Conservation (phyloP, 2,113 vertebrate species). For the Tiliqua scincoides region DNA sequence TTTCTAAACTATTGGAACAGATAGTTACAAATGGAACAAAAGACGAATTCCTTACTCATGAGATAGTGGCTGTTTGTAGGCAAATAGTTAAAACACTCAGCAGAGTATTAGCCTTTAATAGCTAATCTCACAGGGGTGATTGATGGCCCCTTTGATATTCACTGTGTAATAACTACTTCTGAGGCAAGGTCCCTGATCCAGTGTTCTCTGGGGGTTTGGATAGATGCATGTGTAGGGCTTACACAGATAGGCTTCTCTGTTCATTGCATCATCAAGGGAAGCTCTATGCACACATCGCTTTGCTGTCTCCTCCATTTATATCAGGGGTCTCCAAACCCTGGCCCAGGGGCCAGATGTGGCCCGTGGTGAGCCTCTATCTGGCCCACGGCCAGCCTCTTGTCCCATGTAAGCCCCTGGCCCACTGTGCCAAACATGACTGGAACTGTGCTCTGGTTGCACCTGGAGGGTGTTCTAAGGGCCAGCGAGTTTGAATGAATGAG, state of each 20-base stretch:
- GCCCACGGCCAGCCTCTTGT: too few species aligned
- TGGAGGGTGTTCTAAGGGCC: too few species aligned
- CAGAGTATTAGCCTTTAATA: constrained; percentile 41
- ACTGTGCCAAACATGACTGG: too few species aligned
- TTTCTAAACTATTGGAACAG: constrained; percentile 34
- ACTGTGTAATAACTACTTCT: constrained; percentile 16
- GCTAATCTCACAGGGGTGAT: constrained; percentile 28
- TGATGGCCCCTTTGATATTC: not conserved
- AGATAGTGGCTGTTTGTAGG: constrained; percentile 48
- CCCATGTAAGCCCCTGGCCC: too few species aligned
- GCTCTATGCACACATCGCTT: not conserved
- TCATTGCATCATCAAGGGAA: not conserved
- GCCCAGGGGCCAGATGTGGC: too few species aligned
- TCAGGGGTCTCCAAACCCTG: too few species aligned
- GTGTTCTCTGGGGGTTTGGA: not conserved
- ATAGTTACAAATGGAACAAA: constrained; percentile 51
- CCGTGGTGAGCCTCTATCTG: too few species aligned
- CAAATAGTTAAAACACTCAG: constrained; percentile 13
- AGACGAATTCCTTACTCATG: constrained; percentile 46
- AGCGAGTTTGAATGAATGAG: too few species aligned
- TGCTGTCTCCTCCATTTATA: not conserved
- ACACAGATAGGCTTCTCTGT: not conserved
- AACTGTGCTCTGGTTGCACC: too few species aligned
- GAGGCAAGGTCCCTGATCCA: not conserved
- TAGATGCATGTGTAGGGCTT: not conserved